A percentile compares a stretch with the other conserved stretches of the same genome.
phyloP scores from a whole-genome alignment of 2,888 invertebrate genomes.

The Adineta ricciae region DNA sequence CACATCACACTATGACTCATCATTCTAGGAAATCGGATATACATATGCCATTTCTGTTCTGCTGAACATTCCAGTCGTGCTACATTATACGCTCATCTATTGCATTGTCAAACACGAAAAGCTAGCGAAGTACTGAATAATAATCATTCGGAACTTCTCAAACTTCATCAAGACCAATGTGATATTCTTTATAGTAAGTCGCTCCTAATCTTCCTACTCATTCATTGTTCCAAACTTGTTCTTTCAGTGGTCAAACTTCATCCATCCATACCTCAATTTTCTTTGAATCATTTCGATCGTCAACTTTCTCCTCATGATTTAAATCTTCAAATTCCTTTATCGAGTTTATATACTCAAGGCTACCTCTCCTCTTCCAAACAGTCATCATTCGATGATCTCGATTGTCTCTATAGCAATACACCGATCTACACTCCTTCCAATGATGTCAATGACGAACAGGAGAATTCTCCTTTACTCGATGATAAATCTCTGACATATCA shows the following conservation, averaged over 20 bases:
- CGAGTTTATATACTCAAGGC: neutral
- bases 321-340: neutral
- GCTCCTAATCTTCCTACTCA: neutral
- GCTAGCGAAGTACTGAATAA: neutral
- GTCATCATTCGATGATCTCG: neutral
- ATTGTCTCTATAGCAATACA: neutral
- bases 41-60: neutral
- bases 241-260: neutral
- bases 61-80: neutral
- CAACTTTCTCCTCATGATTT: neutral
- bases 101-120: neutral
- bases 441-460: neutral
- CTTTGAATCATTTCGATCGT: neutral
- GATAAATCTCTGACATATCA: neutral
- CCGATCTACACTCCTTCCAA: neutral
- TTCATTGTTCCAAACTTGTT: neutral
- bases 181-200: neutral
- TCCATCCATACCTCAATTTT: neutral
- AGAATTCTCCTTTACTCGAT: neutral
- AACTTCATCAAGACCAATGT: neutral
- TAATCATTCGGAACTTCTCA: neutral
- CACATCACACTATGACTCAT: no score
- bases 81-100: neutral
- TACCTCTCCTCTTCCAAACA: neutral
- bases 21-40: neutral